Percentiles rank a stretch among this genome's conserved stretches.
phyloP scores from a whole-genome alignment of 1,140 invertebrate genomes.

The Potamilus streckersoni region DNA sequence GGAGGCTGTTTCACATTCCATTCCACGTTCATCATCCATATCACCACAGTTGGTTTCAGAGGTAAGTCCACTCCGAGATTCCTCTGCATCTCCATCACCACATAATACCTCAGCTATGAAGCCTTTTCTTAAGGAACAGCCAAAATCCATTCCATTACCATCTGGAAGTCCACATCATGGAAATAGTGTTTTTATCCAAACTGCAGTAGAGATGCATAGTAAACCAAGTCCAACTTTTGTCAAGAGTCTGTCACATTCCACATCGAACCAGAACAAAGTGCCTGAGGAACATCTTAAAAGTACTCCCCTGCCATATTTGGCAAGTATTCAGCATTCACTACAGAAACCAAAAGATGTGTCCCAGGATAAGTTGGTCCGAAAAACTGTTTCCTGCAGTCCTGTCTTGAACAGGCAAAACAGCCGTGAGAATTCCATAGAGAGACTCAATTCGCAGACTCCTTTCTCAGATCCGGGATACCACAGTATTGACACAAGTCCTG shows the following conservation, averaged over 20 bases:
- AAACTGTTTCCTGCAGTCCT: background rate
- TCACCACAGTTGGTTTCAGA: background rate
- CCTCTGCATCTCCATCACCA: no score
- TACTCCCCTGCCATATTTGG: constrained; percentile 6
- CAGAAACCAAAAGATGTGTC: constrained; percentile 17
- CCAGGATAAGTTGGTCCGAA: background rate
- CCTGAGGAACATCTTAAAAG: background rate
- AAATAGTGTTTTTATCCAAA: background rate
- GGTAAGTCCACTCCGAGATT: no score
- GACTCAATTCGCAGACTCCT: constrained; percentile 5
- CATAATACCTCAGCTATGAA: no score
- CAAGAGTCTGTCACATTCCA: background rate
- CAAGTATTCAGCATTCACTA: constrained; percentile 26
- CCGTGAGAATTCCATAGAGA: constrained; percentile 11
- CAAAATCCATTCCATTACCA: background rate
- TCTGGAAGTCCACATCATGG: background rate
- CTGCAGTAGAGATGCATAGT: background rate
- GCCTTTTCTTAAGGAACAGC: background rate
- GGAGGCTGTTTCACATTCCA: background rate
- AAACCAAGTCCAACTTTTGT: constrained; percentile 1
- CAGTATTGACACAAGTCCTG: constrained; percentile 23
- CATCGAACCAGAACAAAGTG: background rate
- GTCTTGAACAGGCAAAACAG: constrained; percentile 3
- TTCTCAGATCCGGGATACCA: constrained; percentile 31
- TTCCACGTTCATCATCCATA: background rate